A percentile compares a stretch with the other conserved stretches of the same genome.
phyloP scores from a whole-genome alignment of 2,888 invertebrate species.

The Acanthosepion pharaonis region DNA sequence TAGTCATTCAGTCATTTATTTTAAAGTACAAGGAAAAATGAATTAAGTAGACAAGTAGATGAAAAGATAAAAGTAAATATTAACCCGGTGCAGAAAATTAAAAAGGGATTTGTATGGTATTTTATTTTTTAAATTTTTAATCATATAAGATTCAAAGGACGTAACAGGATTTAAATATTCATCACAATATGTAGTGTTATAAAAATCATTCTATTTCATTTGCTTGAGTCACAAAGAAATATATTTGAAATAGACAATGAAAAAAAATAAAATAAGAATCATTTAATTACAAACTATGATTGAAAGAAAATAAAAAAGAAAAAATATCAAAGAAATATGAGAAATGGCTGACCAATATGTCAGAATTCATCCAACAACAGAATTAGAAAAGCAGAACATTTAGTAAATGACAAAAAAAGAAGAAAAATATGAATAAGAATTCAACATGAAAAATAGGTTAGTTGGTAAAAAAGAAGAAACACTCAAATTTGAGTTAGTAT shows the following conservation, averaged over 20 bases:
- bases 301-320: too few relatives aligned
- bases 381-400: background rate
- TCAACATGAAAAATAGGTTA: background rate
- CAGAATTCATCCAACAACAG: background rate
- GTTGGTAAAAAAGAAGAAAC: background rate
- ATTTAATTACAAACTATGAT: too few relatives aligned
- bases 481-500: background rate
- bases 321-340: too few relatives aligned
- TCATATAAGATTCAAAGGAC: background rate
- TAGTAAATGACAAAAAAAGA: background rate
- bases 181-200: background rate
- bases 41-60: background rate
- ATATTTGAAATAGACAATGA: background rate
- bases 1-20: background rate
- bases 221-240: background rate
- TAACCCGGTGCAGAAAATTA: background rate
- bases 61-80: background rate
- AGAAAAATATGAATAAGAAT: background rate
- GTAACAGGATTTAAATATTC: background rate
- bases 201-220: background rate
- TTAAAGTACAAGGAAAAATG: background rate
- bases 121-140: background rate
- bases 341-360: too few relatives aligned
- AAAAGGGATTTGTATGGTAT: background rate
- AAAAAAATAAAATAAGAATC: too few relatives aligned